Evolutionary conservation across 2,113 vertebrate species (phyloP), one percentile per base, ranked within the genome.

Genomic region (Cacatua alba): DNA sequence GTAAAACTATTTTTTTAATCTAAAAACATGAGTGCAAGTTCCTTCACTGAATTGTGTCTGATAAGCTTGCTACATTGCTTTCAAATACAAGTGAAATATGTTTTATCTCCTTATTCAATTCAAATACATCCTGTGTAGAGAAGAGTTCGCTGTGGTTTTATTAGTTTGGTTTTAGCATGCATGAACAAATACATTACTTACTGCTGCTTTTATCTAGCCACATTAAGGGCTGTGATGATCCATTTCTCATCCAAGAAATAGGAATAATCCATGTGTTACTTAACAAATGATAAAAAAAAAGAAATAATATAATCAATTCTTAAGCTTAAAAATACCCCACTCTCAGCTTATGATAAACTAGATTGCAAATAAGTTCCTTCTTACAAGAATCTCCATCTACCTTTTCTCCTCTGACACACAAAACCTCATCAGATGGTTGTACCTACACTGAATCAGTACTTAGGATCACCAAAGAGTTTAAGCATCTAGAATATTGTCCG

Each of bases 181-280:
- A 5, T 51, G 46, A 92, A 91, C 35, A 55, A 95, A 93, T 49
- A 31, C 33, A 26, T 93, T 96, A 98, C 98, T 98, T 98, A 98
- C 98, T 97, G 78, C 84, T 97, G n/a, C 86, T 97, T 85, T 96
- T 92, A 90, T 98, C 97, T 92, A 98, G 95, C 98, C 98, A 98
- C 37, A 96, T 70, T 96, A 97, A 93, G 62, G 97, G 95, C 75
- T 98, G 98, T 49, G 82, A 65, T 37, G 82, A 95, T 97, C 98
- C 98, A 97, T 97, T 98, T 97, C 97, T 98, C 82, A 98, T 98
- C 98, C 98, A 98, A 94, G 95, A 97, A 96, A 98, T 69, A 94
- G 98, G 98, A 94, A 98, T 82, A 96, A 98, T 98, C 98, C 98
- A 98, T 25, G 97, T 98, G 51, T 92, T 92, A 95, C 98, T 98